Percentiles rank a stretch among this genome's conserved stretches.
Conservation (phyloP, 53 echinoderm and acorn worm species). For the Hippasteria phrygiana region DNA sequence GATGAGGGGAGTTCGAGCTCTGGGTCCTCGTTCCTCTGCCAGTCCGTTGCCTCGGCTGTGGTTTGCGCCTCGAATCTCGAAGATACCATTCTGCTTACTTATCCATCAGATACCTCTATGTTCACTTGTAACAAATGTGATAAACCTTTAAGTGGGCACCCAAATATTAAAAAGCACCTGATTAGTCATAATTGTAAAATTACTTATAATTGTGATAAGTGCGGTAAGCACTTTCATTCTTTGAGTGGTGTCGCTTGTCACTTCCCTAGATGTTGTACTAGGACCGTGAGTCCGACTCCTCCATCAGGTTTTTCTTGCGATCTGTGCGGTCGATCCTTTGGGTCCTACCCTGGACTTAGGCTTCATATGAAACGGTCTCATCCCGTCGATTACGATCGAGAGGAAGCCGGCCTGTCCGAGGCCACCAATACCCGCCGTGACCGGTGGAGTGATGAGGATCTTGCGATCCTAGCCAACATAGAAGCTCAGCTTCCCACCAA, state of each 20-base stretch:
- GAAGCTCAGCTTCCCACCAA: not conserved
- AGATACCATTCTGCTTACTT: not conserved
- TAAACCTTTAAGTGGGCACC: not conserved
- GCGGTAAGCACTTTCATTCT: not conserved
- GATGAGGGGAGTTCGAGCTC: conserved; percentile 9
- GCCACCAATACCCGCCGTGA: not conserved
- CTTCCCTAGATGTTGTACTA: not conserved
- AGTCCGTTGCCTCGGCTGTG: conserved; percentile 9
- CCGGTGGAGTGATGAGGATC: conserved; percentile 29
- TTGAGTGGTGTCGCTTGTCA: not conserved
- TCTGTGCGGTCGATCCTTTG: conserved; percentile 7
- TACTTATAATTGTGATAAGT: not conserved
- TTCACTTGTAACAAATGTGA: not conserved
- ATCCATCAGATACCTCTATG: not conserved
- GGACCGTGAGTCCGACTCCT: conserved; percentile 9
- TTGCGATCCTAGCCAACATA: not conserved
- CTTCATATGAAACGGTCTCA: conserved; percentile 21
- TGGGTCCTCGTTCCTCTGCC: not conserved
- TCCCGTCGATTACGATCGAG: not conserved
- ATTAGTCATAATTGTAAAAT: not conserved
- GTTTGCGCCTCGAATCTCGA: not conserved
- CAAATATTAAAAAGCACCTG: not conserved
- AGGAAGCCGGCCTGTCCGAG: not conserved
- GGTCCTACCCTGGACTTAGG: not conserved
- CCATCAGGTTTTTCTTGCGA: conserved; percentile 8